These are phyloP conservation scores for Coptotermes formosanus DNA, from an alignment of 1,140 invertebrate species.

Conservation along the genomic window DNA sequence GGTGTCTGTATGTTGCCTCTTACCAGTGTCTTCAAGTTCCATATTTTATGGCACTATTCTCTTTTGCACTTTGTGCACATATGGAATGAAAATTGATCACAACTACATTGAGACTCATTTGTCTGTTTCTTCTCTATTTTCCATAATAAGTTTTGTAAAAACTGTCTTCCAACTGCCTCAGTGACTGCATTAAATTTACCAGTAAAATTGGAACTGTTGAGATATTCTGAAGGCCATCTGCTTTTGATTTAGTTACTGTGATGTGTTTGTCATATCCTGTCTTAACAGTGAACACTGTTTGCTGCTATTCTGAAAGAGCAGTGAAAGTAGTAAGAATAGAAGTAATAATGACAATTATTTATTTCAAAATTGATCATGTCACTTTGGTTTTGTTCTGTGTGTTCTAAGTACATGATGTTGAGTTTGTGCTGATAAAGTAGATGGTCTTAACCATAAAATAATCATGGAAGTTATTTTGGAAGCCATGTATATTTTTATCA, in stretches of 20 bases:
- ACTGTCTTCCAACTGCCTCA: not conserved
- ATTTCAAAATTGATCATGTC: too few relatives aligned
- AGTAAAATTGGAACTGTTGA: slow-evolving; percentile 10
- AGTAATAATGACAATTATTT: too few relatives aligned
- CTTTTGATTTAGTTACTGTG: not conserved
- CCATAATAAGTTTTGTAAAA: not conserved
- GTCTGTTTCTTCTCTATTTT: not conserved
- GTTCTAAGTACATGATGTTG: not conserved
- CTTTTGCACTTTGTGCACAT: slow-evolving; percentile 11
- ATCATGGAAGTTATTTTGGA: slow-evolving; percentile 3
- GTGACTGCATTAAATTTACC: not conserved
- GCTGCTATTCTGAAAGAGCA: too few relatives aligned
- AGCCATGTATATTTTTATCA: slow-evolving; percentile 12
- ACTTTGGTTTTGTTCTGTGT: too few relatives aligned
- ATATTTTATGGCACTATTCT: slow-evolving; percentile 9
- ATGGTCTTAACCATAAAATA: not conserved
- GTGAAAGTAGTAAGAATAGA: too few relatives aligned
- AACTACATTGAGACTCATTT: not conserved
- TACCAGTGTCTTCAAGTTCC: not conserved
- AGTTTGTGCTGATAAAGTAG: not conserved
- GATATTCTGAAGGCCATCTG: not conserved
- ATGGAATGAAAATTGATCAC: not conserved
- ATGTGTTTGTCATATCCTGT: too few relatives aligned
- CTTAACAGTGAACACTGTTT: too few relatives aligned
- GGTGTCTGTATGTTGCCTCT: not conserved